These are phyloP conservation scores for Bolborhynchus lineola DNA, from an alignment of 2,113 vertebrate genomes.

Conservation along the genomic window DNA sequence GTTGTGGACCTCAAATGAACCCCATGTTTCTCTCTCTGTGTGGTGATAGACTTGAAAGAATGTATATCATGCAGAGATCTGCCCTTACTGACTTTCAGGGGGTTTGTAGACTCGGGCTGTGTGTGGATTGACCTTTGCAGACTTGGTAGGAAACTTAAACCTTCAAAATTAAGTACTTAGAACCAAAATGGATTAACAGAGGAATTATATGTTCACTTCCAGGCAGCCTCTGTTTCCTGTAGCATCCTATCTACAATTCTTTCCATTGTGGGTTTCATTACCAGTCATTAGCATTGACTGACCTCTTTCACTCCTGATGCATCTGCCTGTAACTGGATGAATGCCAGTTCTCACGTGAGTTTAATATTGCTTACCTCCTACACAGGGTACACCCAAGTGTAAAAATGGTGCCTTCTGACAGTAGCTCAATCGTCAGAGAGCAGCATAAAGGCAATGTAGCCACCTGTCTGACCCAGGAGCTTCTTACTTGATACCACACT, in stretches of 20 bases:
- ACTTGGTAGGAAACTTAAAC: background rate
- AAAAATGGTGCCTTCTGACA: background rate
- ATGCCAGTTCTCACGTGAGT: background rate
- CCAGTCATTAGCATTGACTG: background rate
- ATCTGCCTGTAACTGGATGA: background rate
- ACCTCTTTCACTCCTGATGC: background rate
- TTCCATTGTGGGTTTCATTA: background rate
- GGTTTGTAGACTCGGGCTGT: background rate
- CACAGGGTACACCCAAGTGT: background rate
- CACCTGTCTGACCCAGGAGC: background rate
- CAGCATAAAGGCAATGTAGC: background rate
- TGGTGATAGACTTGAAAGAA: background rate
- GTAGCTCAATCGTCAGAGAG: background rate
- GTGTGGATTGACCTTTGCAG: background rate
- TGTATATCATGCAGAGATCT: background rate
- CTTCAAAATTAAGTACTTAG: background rate
- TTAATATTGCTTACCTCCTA: background rate
- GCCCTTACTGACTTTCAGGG: background rate
- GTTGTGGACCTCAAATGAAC: background rate
- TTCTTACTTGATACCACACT: background rate
- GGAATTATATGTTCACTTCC: background rate
- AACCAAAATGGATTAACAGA: background rate
- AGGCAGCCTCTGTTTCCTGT: background rate
- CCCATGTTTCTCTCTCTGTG: rapidly evolving
- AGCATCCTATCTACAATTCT: background rate